Conservation (phyloP, 2,797 vertebrate species). For the Merluccius polli region DNA sequence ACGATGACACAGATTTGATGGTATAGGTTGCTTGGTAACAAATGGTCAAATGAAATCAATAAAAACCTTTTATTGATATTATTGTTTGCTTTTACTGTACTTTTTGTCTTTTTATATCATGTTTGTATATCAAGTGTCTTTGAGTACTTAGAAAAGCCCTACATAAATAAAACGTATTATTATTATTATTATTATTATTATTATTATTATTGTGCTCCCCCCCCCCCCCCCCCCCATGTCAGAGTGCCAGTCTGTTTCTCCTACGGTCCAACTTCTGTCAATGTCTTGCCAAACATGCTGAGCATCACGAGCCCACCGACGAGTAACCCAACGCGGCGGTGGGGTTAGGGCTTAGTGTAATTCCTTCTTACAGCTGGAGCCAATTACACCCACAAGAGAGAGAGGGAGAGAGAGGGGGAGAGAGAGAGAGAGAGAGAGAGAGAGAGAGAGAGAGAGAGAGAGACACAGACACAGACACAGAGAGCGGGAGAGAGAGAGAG, state of each 20-base stretch:
- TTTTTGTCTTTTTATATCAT: background rate
- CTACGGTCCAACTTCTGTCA: constrained; percentile 24
- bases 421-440: no score
- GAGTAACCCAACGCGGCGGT: constrained; percentile 17
- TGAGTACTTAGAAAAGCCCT: background rate
- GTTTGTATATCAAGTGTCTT: no score
- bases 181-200: background rate
- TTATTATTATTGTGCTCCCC: constrained; percentile 1
- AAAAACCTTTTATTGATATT: no score
- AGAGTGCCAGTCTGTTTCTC: background rate
- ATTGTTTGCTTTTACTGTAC: background rate
- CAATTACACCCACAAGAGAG: constrained; percentile 65
- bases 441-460: no score
- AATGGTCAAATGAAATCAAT: no score
- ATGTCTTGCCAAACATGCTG: constrained; percentile 43
- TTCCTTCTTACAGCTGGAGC: constrained; percentile 60
- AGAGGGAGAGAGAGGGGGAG: background rate
- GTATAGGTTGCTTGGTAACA: background rate
- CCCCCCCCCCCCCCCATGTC: background rate
- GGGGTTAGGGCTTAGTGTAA: constrained; percentile 41
- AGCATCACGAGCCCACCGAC: constrained; percentile 25
- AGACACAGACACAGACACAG: no score
- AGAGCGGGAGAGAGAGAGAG: no score
- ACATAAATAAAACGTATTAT: background rate
- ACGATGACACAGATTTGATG: constrained; percentile 27